Evolutionary conservation across 2,113 vertebrate species (phyloP).

Genomic region (Notothenia coriiceps): DNA sequence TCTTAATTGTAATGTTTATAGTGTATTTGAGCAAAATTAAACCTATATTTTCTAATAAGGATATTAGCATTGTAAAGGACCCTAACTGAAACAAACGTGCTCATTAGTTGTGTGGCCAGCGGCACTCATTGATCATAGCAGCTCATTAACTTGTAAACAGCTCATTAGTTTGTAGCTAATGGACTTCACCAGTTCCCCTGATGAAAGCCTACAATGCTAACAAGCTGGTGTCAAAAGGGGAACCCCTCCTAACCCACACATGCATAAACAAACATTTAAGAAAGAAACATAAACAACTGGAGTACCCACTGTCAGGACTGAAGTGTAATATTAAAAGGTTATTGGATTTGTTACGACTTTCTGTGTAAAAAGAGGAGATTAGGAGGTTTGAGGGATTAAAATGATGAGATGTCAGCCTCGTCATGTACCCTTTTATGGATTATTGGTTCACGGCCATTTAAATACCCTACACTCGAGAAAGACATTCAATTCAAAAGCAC

Average conservation of each 20-base stretch:
- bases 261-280: neutral
- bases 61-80: neutral
- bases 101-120: constrained; percentile 10
- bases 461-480: neutral
- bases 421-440: constrained; percentile 39
- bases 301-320: neutral
- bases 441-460: constrained; percentile 43
- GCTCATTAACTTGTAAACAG: constrained; percentile 27
- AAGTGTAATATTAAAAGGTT: constrained; percentile 15
- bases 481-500: constrained; percentile 17
- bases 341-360: constrained; percentile 17
- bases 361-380: constrained; percentile 33
- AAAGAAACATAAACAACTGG: constrained; percentile 1
- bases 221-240: constrained; percentile 7
- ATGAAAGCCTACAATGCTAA: constrained; percentile 35
- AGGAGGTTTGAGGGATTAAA: constrained; percentile 45
- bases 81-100: neutral
- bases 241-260: neutral
- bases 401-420: constrained; percentile 32
- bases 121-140: constrained; percentile 28
- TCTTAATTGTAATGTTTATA: neutral
- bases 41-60: neutral
- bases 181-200: neutral
- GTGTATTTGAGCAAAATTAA: neutral
- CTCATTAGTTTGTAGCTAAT: constrained; percentile 33